Percentiles rank a stretch among this genome's conserved stretches.
Conservation (phyloP, 2,113 vertebrate genomes). For the Paracanthobrama guichenoti region DNA sequence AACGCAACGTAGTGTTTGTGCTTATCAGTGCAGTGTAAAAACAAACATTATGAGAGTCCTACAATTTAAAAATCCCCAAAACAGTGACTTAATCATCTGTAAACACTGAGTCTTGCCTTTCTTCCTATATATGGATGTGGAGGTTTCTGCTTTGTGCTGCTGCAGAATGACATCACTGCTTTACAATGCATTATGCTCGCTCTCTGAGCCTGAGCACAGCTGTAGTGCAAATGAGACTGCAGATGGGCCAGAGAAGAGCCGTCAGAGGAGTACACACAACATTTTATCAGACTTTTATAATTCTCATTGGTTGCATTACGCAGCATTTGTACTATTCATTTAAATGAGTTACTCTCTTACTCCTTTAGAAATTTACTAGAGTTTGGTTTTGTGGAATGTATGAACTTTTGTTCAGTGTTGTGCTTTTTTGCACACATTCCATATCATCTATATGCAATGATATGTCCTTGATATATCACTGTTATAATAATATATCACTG, state of each 20-base stretch:
- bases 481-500: no score
- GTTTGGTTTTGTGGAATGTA: background rate
- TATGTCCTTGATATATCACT: no score
- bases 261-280: background rate
- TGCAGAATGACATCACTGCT: constrained; percentile 70
- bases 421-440: background rate
- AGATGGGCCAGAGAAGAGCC: background rate
- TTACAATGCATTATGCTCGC: constrained; percentile 57
- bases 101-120: constrained; percentile 42
- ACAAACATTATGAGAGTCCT: background rate
- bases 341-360: background rate
- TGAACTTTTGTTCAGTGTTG: no score
- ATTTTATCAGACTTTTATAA: background rate
- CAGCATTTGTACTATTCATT: background rate
- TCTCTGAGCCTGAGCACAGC: constrained; percentile 36
- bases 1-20: background rate
- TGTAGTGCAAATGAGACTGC: constrained; percentile 21
- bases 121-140: constrained; percentile 58
- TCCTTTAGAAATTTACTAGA: background rate
- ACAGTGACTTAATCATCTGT: constrained; percentile 49
- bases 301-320: background rate
- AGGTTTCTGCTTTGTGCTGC: constrained; percentile 66
- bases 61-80: constrained; percentile 36
- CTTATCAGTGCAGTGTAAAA: constrained; percentile 20
- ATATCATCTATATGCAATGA: background rate